Conservation (phyloP, 2,797 vertebrate species). For the Lacerta viridis region DNA sequence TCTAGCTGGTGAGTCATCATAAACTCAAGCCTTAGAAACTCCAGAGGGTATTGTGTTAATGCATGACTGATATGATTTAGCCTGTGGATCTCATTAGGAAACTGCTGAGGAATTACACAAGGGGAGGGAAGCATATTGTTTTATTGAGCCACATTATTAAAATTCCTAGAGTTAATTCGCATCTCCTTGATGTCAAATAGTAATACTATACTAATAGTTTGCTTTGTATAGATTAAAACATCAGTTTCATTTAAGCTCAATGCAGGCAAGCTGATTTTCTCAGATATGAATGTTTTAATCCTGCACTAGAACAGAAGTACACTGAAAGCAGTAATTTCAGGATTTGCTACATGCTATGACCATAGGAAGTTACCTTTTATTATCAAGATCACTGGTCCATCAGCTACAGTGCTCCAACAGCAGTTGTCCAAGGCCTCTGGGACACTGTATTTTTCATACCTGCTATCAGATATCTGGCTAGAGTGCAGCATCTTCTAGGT, state of each 20-base stretch:
- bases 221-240: slow-evolving; percentile 43
- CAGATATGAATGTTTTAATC: neutral
- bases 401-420: neutral
- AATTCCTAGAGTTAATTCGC: slow-evolving; percentile 65
- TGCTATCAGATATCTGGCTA: too few species aligned
- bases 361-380: neutral
- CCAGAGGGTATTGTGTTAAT: slow-evolving; percentile 67
- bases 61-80: slow-evolving; percentile 75
- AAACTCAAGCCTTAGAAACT: slow-evolving; percentile 66
- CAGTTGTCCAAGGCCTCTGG: neutral
- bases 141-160: slow-evolving; percentile 33
- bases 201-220: slow-evolving; percentile 43
- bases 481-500: too few species aligned
- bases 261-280: neutral
- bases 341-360: neutral
- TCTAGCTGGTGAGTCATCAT: slow-evolving; percentile 70
- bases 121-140: slow-evolving; percentile 35
- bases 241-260: slow-evolving; percentile 4
- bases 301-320: neutral
- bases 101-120: slow-evolving; percentile 69
- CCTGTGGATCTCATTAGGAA: slow-evolving; percentile 74
- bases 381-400: neutral
- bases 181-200: slow-evolving; percentile 51
- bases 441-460: neutral
- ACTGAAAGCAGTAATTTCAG: neutral